Percentiles rank a stretch among this genome's conserved stretches.
phyloP scores from a whole-genome alignment of 2,113 vertebrate species.

The Oryzias melastigma region DNA sequence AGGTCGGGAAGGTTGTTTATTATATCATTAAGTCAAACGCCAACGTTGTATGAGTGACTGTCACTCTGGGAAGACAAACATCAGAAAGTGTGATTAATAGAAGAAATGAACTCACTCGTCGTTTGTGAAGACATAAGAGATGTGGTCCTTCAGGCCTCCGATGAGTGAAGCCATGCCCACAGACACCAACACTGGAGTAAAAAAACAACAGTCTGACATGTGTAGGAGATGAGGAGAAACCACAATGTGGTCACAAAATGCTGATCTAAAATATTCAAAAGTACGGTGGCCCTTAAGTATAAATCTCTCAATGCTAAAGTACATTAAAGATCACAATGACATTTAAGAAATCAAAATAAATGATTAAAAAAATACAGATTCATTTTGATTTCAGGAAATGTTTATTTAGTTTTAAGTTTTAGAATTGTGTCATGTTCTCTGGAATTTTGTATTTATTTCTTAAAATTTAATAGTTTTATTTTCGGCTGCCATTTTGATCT shows the following conservation, averaged over 20 bases:
- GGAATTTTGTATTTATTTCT: too few species aligned
- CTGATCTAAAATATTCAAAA: background rate
- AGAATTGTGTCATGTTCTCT: too few species aligned
- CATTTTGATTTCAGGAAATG: too few species aligned
- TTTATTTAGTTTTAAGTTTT: too few species aligned
- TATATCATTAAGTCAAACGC: background rate
- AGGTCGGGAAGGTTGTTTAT: background rate
- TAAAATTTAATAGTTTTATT: too few species aligned
- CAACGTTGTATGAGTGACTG: background rate
- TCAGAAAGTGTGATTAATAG: background rate
- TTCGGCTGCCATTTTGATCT: too few species aligned
- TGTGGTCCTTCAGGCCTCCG: conserved; percentile 73
- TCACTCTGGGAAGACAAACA: background rate
- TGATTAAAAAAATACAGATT: too few species aligned
- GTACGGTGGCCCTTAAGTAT: background rate
- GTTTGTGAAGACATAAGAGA: conserved; percentile 83
- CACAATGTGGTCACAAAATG: background rate
- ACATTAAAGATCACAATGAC: too few species aligned
- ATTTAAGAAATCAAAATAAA: too few species aligned
- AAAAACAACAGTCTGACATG: background rate
- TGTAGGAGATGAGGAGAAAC: background rate
- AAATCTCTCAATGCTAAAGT: too few species aligned
- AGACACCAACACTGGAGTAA: conserved; percentile 73
- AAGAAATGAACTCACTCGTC: conserved; percentile 80
- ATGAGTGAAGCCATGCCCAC: conserved; percentile 73